Evolutionary conservation across 2,888 invertebrate genomes (phyloP).

Genomic region (Polydrusus pterygomalis): DNA sequence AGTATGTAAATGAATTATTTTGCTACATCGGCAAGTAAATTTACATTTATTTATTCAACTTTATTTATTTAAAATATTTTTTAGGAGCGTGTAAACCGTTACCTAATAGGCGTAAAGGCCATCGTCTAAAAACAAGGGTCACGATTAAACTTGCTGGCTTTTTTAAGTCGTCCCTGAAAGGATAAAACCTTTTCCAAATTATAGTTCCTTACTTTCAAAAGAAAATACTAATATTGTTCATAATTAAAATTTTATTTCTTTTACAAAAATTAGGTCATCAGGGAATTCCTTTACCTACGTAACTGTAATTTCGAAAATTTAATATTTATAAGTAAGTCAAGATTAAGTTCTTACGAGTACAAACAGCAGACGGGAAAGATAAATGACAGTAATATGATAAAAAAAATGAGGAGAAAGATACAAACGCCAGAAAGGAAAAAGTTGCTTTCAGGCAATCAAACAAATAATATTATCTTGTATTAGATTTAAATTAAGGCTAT

Average conservation of each 20-base stretch:
- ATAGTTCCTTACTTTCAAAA: too few species aligned
- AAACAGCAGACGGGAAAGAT: background rate
- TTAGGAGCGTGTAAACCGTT: background rate
- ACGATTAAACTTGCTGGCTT: too few species aligned
- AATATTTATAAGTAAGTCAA: background rate
- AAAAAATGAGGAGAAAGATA: background rate
- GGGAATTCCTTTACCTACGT: background rate
- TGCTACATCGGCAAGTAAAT: background rate
- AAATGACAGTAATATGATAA: constrained; percentile 11
- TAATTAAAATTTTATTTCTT: too few species aligned
- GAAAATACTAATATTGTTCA: too few species aligned
- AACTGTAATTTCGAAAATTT: background rate
- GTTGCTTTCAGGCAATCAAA: background rate
- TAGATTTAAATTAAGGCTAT: background rate
- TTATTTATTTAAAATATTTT: background rate
- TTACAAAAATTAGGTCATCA: background rate
- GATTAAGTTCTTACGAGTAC: constrained; percentile 8
- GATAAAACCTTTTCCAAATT: too few species aligned
- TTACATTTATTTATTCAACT: too few species aligned
- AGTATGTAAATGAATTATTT: background rate
- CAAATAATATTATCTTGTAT: background rate
- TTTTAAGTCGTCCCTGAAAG: too few species aligned
- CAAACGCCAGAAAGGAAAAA: background rate
- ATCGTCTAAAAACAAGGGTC: background rate
- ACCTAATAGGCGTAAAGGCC: background rate